phyloP scores from a whole-genome alignment of 2,797 vertebrate species.

The Cuniculus paca region DNA sequence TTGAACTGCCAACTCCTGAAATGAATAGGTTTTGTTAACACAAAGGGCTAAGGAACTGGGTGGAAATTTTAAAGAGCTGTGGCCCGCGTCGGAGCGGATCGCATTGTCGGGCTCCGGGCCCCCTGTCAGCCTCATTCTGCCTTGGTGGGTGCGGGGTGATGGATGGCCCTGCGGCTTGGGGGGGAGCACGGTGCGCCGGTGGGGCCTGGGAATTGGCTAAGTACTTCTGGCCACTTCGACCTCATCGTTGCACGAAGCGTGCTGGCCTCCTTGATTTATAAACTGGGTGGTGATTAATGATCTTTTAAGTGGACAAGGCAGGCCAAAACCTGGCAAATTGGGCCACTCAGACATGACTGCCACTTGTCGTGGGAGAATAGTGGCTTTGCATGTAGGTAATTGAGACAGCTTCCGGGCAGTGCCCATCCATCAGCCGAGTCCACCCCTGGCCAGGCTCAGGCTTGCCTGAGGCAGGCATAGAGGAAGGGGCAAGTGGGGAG shows the following conservation, averaged over 20 bases:
- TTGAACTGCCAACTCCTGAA: slow-evolving; percentile 86
- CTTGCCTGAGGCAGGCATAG: slow-evolving; percentile 75
- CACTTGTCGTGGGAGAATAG: slow-evolving; percentile 90
- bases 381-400: slow-evolving; percentile 89
- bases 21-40: slow-evolving; percentile 87
- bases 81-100: slow-evolving; percentile 84
- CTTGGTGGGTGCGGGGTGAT: slow-evolving; percentile 95
- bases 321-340: slow-evolving; percentile 91
- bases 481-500: slow-evolving; percentile 75
- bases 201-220: slow-evolving; percentile 97
- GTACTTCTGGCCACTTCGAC: slow-evolving; percentile 95
- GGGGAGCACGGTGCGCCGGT: slow-evolving; percentile 92
- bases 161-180: slow-evolving; percentile 93
- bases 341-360: slow-evolving; percentile 92
- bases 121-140: slow-evolving; percentile 92
- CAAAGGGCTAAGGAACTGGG: slow-evolving; percentile 88
- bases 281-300: slow-evolving; percentile 98
- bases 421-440: slow-evolving; percentile 92
- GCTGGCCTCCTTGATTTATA: slow-evolving; percentile 96
- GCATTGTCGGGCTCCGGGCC: slow-evolving; percentile 92
- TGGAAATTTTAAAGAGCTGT: slow-evolving; percentile 86
- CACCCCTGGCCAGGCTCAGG: slow-evolving; percentile 85
- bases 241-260: slow-evolving; percentile 94
- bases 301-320: slow-evolving; percentile 98
- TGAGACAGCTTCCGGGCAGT: slow-evolving; percentile 87